A percentile compares a stretch with the other conserved stretches of the same genome.
These are phyloP conservation scores for Cephalophus harveyi DNA, from an alignment of 2,113 vertebrate genomes.

Conservation along the genomic window DNA sequence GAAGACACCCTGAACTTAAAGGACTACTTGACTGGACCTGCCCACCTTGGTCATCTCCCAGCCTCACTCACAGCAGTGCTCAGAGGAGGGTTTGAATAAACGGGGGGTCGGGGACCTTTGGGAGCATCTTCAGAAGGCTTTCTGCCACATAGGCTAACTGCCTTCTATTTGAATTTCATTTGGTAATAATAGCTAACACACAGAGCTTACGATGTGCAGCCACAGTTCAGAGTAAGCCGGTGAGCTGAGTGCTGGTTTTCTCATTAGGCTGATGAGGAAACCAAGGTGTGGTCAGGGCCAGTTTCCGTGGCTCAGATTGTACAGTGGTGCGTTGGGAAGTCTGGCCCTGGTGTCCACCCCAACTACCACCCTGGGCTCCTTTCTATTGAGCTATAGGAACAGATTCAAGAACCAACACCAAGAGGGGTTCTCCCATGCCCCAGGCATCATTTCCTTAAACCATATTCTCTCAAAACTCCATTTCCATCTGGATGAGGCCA, in stretches of 20 bases:
- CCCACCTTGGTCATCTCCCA: too few relatives aligned
- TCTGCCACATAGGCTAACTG: too few relatives aligned
- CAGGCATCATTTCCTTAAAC: background rate
- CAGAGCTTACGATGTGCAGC: rapidly evolving
- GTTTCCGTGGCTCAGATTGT: too few relatives aligned
- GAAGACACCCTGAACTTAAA: background rate
- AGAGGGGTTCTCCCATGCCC: background rate
- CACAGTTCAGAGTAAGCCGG: background rate
- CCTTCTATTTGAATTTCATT: background rate
- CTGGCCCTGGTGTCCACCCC: rapidly evolving
- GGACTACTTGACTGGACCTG: background rate
- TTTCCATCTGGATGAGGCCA: background rate
- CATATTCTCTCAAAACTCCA: background rate
- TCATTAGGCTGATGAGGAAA: background rate
- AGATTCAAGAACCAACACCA: too few relatives aligned
- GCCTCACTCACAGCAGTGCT: rapidly evolving
- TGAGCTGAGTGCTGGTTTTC: rapidly evolving
- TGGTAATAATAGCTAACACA: rapidly evolving
- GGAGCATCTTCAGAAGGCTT: too few relatives aligned
- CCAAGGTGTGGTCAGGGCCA: rapidly evolving
- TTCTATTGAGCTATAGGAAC: background rate
- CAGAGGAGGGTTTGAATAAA: too few relatives aligned
- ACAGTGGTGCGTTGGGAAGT: rapidly evolving
- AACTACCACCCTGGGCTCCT: background rate
- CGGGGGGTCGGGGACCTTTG: background rate